Conservation (phyloP, 2,797 vertebrate genomes). For the Enteromius radiatus region DNA sequence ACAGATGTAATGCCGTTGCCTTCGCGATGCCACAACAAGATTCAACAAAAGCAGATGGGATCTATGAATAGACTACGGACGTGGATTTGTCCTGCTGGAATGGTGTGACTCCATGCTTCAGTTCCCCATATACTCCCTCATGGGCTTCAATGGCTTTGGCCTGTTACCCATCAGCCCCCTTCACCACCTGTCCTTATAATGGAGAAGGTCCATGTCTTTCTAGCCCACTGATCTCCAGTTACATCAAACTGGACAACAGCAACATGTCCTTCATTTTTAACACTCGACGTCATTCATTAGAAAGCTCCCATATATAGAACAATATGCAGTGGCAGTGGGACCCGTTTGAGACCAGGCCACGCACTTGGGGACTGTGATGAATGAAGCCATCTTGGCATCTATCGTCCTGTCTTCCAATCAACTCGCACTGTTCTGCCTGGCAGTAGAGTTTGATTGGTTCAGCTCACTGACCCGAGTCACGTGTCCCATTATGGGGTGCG, state of each 20-base stretch:
- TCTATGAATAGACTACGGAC: conserved; percentile 73
- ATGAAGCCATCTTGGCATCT: conserved; percentile 42
- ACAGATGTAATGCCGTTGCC: conserved; percentile 51
- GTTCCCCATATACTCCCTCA: conserved; percentile 64
- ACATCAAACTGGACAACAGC: conserved; percentile 23
- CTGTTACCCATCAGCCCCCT: conserved; percentile 62
- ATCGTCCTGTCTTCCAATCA: conserved; percentile 31
- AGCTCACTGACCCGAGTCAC: conserved; percentile 38
- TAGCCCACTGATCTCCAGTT: conserved; percentile 38
- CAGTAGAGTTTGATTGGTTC: conserved; percentile 48
- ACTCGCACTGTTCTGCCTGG: conserved; percentile 30
- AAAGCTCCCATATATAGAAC: neutral
- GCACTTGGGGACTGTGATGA: conserved; percentile 33
- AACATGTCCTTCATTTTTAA: neutral
- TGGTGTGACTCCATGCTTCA: conserved; percentile 62
- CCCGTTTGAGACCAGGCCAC: conserved; percentile 1
- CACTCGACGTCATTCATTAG: neutral
- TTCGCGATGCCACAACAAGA: conserved; percentile 30
- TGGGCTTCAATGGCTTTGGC: conserved; percentile 62
- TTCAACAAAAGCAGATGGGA: conserved; percentile 70
- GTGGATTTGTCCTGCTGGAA: conserved; percentile 72
- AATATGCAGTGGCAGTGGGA: conserved; percentile 9
- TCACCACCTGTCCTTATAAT: conserved; percentile 58
- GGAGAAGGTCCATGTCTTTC: conserved; percentile 46
- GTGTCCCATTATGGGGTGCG: conserved; percentile 41